Conservation (phyloP, 1,140 invertebrate species). For the Adelges cooleyi region DNA sequence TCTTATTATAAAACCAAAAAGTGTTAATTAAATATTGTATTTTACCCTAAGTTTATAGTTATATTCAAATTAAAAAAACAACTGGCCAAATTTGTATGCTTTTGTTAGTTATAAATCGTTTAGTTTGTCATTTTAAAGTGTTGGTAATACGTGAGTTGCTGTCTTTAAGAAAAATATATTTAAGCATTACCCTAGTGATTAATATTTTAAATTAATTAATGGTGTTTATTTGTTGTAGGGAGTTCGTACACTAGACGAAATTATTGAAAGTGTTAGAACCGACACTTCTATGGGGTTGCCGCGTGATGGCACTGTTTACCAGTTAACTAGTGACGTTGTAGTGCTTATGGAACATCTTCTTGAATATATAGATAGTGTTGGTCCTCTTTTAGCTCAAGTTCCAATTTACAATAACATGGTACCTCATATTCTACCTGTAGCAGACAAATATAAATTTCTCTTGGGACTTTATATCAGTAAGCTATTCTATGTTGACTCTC, state of each 20-base stretch:
- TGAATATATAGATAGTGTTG: conserved; percentile 65
- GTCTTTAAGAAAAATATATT: background rate
- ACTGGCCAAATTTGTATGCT: no score
- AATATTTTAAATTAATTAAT: background rate
- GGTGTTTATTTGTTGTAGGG: conserved; percentile 46
- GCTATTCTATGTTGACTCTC: conserved; percentile 30
- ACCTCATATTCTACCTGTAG: conserved; percentile 40
- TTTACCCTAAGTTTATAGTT: no score
- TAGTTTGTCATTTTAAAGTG: no score
- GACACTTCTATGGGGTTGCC: conserved; percentile 74
- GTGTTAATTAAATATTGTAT: no score
- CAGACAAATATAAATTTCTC: conserved; percentile 39
- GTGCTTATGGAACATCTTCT: conserved; percentile 75
- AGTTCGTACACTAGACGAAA: conserved; percentile 80
- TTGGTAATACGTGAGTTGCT: no score
- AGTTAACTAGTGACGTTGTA: conserved; percentile 84
- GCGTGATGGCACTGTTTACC: conserved; percentile 91
- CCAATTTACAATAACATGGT: conserved; percentile 43
- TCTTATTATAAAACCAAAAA: no score
- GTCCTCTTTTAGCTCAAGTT: conserved; percentile 51
- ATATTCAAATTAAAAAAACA: no score
- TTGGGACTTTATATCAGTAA: conserved; percentile 67
- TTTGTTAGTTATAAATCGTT: no score
- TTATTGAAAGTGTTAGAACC: conserved; percentile 76
- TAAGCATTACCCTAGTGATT: background rate